Percentiles rank a stretch among this genome's conserved stretches.
Evolutionary conservation across 2,888 invertebrate genomes (phyloP).

Genomic region (Hanleya hanleyi): DNA sequence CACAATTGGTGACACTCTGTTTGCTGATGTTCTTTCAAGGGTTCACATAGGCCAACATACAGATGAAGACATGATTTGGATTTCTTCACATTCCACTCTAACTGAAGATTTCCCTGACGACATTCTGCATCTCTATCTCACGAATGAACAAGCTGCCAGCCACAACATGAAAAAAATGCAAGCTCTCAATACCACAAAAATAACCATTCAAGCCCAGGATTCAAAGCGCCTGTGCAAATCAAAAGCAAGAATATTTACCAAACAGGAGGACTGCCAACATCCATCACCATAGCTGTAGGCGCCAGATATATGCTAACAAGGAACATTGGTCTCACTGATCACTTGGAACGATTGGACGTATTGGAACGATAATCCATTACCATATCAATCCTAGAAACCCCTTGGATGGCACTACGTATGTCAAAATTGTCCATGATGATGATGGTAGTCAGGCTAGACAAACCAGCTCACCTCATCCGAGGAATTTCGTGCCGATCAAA

Average conservation of each 20-base stretch:
- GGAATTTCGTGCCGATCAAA: too few species aligned
- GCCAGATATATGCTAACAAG: too few species aligned
- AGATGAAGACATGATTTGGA: background rate
- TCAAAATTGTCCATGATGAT: too few species aligned
- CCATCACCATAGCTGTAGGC: too few species aligned
- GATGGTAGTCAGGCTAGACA: too few species aligned
- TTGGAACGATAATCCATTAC: too few species aligned
- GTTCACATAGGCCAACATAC: background rate
- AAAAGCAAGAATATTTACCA: background rate
- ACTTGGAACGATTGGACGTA: too few species aligned
- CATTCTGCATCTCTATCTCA: too few species aligned
- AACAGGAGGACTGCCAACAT: background rate
- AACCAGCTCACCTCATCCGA: too few species aligned
- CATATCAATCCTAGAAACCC: too few species aligned
- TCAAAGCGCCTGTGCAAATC: background rate
- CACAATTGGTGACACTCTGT: background rate
- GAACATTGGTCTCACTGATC: too few species aligned
- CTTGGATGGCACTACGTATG: too few species aligned
- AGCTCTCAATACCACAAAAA: background rate
- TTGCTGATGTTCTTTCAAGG: background rate
- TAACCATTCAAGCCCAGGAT: conserved; percentile 6
- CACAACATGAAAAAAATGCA: background rate
- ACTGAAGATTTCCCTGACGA: background rate
- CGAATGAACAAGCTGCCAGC: background rate
- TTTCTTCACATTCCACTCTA: background rate